Conservation (phyloP, 1,140 invertebrate species). For the Drosophila pseudoobscura region DNA sequence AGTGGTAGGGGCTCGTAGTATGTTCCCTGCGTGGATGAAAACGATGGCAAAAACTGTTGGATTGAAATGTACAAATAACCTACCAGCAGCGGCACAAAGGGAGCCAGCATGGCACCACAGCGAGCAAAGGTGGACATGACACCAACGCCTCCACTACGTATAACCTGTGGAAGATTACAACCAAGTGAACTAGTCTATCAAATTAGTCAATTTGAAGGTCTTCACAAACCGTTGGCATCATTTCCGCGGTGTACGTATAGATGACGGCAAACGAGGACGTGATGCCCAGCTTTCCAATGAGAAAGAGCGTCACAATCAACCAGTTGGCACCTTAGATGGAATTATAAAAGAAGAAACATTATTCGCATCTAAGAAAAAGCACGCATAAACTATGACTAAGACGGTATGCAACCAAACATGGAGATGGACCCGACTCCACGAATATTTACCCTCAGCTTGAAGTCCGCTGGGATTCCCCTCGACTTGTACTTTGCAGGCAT, state of each 20-base stretch:
- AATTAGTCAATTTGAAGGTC: too few relatives aligned
- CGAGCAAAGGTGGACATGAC: constrained; percentile 86
- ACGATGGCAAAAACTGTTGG: not conserved
- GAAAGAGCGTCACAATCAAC: constrained; percentile 85
- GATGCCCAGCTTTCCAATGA: constrained; percentile 87
- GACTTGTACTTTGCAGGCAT: constrained; percentile 47
- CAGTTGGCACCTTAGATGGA: constrained; percentile 82
- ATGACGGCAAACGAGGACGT: constrained; percentile 86
- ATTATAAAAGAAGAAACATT: not conserved
- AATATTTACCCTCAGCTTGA: constrained; percentile 2
- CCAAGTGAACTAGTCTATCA: not conserved
- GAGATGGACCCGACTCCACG: constrained; percentile 6
- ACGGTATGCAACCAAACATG: not conserved
- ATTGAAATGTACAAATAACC: constrained; percentile 22
- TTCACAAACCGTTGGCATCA: constrained; percentile 85
- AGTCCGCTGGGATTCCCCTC: constrained; percentile 47
- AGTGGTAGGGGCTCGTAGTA: constrained; percentile 85
- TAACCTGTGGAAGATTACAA: constrained; percentile 52
- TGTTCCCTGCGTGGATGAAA: constrained; percentile 73
- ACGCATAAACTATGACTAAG: not conserved
- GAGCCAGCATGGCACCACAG: constrained; percentile 86
- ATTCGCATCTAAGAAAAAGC: not conserved
- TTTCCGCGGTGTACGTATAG: constrained; percentile 87
- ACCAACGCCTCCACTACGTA: constrained; percentile 85
- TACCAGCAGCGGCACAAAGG: constrained; percentile 86